These are phyloP conservation scores for Drosophila yooni DNA, from an alignment of 2,888 invertebrate species.

Conservation along the genomic window DNA sequence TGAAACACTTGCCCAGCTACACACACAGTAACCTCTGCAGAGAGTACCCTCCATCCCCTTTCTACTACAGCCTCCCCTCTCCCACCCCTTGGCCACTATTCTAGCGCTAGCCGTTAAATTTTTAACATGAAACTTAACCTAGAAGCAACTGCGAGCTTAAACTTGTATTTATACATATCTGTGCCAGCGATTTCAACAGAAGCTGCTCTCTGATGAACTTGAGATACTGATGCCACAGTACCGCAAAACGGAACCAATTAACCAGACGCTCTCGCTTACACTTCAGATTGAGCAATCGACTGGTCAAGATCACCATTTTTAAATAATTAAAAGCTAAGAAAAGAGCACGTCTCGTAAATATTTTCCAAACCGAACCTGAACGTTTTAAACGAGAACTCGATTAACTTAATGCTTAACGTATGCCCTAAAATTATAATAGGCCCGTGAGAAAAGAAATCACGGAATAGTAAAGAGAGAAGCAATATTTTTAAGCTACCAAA, in stretches of 20 bases:
- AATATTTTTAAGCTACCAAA: neutral
- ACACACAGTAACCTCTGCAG: neutral
- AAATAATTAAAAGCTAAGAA: slow-evolving; percentile 1
- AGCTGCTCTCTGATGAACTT: slow-evolving; percentile 59
- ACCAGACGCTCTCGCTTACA: slow-evolving; percentile 47
- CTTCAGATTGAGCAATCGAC: slow-evolving; percentile 43
- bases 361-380: neutral
- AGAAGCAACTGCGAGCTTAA: slow-evolving; percentile 44
- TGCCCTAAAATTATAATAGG: neutral
- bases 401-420: neutral
- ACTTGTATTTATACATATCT: slow-evolving; percentile 25
- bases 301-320: slow-evolving; percentile 7
- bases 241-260: slow-evolving; percentile 53
- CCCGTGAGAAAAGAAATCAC: neutral
- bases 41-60: neutral
- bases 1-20: slow-evolving; percentile 68
- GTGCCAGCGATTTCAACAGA: slow-evolving; percentile 64
- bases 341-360: neutral
- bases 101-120: slow-evolving; percentile 43
- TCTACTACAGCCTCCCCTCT: no score
- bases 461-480: neutral
- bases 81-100: neutral
- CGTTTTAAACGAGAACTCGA: neutral
- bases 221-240: slow-evolving; percentile 51
- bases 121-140: slow-evolving; percentile 69